Evolutionary conservation across 92 coral and sea anemone species (phyloP).

Genomic region (Epizoanthus fatuus): DNA sequence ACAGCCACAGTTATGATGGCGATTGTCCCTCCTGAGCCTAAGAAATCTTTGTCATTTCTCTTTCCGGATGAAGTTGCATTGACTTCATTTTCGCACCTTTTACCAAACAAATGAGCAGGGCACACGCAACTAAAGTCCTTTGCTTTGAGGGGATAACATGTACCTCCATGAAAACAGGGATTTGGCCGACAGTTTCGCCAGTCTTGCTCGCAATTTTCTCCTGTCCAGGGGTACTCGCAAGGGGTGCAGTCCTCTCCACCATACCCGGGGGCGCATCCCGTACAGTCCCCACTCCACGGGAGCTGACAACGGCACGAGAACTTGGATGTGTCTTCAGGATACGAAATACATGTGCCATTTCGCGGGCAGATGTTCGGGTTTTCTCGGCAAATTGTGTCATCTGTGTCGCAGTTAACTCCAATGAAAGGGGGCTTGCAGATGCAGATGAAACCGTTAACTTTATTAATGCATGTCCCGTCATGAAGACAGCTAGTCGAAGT

Average conservation of each 20-base stretch:
- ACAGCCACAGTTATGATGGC: constrained; percentile 51
- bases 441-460: constrained; percentile 72
- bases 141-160: constrained; percentile 74
- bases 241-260: constrained; percentile 73
- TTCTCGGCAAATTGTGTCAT: constrained; percentile 72
- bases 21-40: constrained; percentile 58
- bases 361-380: constrained; percentile 68
- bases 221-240: constrained; percentile 79
- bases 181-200: constrained; percentile 80
- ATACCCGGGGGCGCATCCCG: constrained; percentile 80
- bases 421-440: constrained; percentile 76
- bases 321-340: constrained; percentile 60
- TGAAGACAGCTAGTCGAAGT: constrained; percentile 63
- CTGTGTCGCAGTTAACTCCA: constrained; percentile 85
- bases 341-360: constrained; percentile 82
- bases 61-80: neutral
- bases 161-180: constrained; percentile 73
- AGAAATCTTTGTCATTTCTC: constrained; percentile 24
- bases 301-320: constrained; percentile 72
- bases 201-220: constrained; percentile 75
- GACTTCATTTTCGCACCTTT: constrained; percentile 42
- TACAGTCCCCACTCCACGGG: constrained; percentile 83
- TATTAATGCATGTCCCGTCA: constrained; percentile 83
- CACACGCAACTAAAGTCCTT: constrained; percentile 75
- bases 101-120: constrained; percentile 50